phyloP scores from a whole-genome alignment of 2,113 vertebrate species.

The Sigmodon hispidus region DNA sequence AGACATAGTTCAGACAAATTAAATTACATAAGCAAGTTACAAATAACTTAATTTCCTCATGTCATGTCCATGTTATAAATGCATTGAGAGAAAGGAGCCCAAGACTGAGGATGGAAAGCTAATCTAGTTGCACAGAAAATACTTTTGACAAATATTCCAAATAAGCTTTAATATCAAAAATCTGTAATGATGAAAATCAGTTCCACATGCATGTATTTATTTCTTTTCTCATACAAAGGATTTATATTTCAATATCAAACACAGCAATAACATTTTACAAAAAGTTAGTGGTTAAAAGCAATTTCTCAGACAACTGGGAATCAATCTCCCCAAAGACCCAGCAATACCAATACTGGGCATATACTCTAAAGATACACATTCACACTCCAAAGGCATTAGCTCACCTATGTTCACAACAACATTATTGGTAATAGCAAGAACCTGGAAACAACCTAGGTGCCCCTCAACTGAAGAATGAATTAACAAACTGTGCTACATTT shows the following conservation, averaged over 20 bases:
- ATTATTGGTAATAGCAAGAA: too few species aligned
- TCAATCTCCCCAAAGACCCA: too few species aligned
- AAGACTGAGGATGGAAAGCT: conserved; percentile 76
- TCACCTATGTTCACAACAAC: too few species aligned
- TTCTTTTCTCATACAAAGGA: background rate
- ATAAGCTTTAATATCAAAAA: background rate
- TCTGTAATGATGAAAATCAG: background rate
- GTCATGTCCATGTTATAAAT: conserved; percentile 74
- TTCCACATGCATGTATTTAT: background rate
- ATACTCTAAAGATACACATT: too few species aligned
- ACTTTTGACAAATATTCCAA: conserved; percentile 15
- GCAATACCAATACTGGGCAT: too few species aligned
- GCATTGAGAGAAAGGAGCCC: conserved; percentile 76
- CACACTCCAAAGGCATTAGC: too few species aligned
- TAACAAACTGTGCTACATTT: too few species aligned
- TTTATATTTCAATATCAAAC: conserved; percentile 27
- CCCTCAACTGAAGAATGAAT: too few species aligned
- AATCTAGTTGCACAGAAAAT: conserved; percentile 37
- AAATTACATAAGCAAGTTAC: conserved; percentile 81
- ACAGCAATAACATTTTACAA: background rate
- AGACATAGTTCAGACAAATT: conserved; percentile 81
- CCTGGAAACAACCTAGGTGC: too few species aligned
- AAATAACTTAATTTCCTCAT: conserved; percentile 83
- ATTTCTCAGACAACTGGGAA: too few species aligned
- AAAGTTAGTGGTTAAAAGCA: background rate